Conservation (phyloP, 1,140 invertebrate genomes). For the Cotesia chilonis region DNA sequence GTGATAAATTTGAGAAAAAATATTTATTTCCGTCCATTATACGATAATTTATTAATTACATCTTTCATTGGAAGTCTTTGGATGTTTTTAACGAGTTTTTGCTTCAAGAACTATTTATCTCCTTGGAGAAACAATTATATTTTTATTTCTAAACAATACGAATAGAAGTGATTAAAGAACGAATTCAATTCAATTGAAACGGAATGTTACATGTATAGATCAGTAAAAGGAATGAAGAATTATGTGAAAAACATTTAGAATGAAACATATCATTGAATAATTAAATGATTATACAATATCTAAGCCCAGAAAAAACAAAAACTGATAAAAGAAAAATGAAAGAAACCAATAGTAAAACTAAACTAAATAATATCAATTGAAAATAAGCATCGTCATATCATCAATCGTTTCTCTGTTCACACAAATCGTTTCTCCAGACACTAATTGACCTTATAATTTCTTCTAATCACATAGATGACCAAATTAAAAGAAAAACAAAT, state of each 20-base stretch:
- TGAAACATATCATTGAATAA: too few relatives aligned
- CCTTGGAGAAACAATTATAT: not conserved
- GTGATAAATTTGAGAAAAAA: conserved; percentile 4
- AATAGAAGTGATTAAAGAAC: not conserved
- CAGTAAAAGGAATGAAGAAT: not conserved
- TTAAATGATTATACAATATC: not conserved
- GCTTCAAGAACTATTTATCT: not conserved
- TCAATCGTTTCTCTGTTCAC: conserved; percentile 3
- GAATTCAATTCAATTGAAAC: not conserved
- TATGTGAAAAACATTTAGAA: not conserved
- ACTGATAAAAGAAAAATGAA: not conserved
- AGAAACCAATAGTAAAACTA: not conserved
- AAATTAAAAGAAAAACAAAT: conserved; percentile 4
- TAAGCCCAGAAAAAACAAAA: not conserved
- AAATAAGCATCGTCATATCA: conserved; percentile 2
- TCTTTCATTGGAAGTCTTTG: not conserved
- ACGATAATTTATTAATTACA: conserved; percentile 11
- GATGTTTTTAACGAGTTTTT: not conserved
- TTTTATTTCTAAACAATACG: not conserved
- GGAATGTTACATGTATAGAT: not conserved
- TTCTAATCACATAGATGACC: conserved; percentile 20
- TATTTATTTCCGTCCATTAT: conserved; percentile 23
- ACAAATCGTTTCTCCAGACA: conserved; percentile 29
- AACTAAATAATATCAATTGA: conserved; percentile 9
- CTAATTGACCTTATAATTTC: conserved; percentile 27